Evolutionary conservation across 2,797 vertebrate species (phyloP).

Genomic region (Glyptemys insculpta): DNA sequence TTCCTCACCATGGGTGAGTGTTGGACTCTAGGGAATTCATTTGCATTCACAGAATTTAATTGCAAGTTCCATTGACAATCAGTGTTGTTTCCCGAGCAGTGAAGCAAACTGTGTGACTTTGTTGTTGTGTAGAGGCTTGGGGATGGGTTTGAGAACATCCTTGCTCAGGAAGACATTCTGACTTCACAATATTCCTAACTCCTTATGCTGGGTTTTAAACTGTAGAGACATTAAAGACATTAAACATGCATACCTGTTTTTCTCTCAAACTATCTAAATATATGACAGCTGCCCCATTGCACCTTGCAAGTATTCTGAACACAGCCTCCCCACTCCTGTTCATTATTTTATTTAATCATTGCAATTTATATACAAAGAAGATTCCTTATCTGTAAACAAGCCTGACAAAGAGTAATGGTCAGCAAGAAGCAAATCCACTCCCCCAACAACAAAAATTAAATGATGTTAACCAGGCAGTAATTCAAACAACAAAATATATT

Average conservation of each 20-base stretch:
- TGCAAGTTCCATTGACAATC: not conserved
- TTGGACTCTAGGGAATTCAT: not conserved
- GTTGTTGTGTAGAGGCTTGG: not conserved
- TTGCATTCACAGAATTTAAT: not conserved
- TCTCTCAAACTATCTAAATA: not conserved
- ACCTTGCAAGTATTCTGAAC: not conserved
- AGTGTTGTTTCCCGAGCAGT: not conserved
- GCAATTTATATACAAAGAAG: not conserved
- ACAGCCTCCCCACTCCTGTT: not conserved
- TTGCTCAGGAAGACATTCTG: not conserved
- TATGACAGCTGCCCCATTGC: not conserved
- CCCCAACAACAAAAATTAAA: not conserved
- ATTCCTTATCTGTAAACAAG: fast-evolving
- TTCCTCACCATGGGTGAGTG: not conserved
- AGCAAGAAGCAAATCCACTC: not conserved
- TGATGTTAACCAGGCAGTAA: not conserved
- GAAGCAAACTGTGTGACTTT: not conserved
- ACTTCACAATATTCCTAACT: not conserved
- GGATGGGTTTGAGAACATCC: not conserved
- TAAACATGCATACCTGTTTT: not conserved
- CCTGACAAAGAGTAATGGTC: not conserved
- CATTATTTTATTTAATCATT: not conserved
- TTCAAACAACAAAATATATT: not conserved
- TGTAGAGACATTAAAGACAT: not conserved
- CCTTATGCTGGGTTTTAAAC: not conserved